phyloP scores from a whole-genome alignment of 2,797 vertebrate genomes.

The Eulemur rubriventer region DNA sequence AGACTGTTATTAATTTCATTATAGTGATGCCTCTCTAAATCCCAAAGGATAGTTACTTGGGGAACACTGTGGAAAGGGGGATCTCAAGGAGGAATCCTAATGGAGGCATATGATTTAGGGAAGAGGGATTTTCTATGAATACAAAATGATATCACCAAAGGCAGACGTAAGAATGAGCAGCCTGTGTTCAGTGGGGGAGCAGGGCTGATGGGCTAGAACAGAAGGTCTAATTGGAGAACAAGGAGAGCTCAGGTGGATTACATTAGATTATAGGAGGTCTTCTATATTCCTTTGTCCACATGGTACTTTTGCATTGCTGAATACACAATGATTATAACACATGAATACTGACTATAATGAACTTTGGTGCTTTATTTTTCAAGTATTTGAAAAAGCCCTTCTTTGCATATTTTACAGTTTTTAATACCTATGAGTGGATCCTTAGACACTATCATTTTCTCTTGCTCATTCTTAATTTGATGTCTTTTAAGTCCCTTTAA shows the following conservation, averaged over 20 bases:
- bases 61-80: neutral
- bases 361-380: neutral
- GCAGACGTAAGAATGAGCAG: neutral
- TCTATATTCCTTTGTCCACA: neutral
- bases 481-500: neutral
- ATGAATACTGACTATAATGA: neutral
- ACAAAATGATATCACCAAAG: neutral
- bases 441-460: neutral
- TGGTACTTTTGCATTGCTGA: neutral
- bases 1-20: neutral
- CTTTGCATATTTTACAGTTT: neutral
- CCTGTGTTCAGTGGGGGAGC: neutral
- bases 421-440: neutral
- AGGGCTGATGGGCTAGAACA: neutral
- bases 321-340: neutral
- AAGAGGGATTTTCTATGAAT: neutral
- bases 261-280: neutral
- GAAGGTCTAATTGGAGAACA: neutral
- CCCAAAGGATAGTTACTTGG: neutral
- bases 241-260: neutral
- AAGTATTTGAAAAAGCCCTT: neutral
- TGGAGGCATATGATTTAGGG: neutral
- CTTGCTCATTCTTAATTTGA: neutral
- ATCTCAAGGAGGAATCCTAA: neutral
- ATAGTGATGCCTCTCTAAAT: neutral